Conservation (phyloP, 1,140 invertebrate species). For the Macrostomum lignano region DNA sequence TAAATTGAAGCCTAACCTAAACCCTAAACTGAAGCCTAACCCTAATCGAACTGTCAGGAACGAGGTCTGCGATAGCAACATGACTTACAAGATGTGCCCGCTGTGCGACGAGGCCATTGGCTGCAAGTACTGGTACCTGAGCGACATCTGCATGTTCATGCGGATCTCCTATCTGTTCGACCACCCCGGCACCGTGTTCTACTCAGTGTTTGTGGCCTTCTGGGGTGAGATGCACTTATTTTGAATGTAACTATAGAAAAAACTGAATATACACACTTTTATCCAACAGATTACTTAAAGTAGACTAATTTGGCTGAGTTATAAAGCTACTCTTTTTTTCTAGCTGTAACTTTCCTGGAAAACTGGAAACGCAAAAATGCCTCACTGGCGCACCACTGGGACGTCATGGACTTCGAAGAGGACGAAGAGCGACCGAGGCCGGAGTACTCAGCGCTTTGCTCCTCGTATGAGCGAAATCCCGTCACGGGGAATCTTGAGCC, state of each 20-base stretch:
- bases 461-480: constrained; percentile 5
- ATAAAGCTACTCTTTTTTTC: too few relatives aligned
- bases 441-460: constrained; percentile 8
- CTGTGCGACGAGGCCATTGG: constrained; percentile 39
- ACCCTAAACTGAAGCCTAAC: too few relatives aligned
- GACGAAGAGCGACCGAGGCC: constrained; percentile 13
- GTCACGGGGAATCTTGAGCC: constrained; percentile 25
- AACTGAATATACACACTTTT: too few relatives aligned
- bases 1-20: too few relatives aligned
- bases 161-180: constrained; percentile 43
- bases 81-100: constrained; percentile 41
- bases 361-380: constrained; percentile 26
- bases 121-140: constrained; percentile 41
- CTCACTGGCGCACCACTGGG: constrained; percentile 26
- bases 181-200: constrained; percentile 43
- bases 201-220: constrained; percentile 45
- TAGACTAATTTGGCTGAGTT: too few relatives aligned
- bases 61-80: constrained; percentile 23
- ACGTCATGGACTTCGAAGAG: constrained; percentile 27
- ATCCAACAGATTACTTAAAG: too few relatives aligned
- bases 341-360: constrained; percentile 29
- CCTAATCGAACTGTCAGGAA: constrained; percentile 14
- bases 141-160: constrained; percentile 39
- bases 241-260: too few relatives aligned
- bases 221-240: constrained; percentile 41